Conservation (phyloP, 2,888 invertebrate species). For the Pandemis corylana region DNA sequence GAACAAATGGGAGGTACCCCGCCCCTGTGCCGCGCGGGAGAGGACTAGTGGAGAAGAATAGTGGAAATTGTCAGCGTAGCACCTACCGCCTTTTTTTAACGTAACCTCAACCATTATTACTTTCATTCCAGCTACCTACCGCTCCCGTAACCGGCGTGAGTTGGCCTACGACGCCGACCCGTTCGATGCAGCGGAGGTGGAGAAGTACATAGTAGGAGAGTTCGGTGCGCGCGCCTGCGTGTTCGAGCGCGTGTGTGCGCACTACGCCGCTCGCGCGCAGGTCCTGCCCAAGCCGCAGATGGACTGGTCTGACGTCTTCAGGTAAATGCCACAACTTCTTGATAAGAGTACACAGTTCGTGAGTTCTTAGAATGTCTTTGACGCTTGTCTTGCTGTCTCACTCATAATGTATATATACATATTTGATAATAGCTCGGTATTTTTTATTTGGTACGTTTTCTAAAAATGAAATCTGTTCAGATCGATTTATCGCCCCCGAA, state of each 20-base stretch:
- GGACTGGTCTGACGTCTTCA: conserved; percentile 91
- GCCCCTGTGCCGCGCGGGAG: no score
- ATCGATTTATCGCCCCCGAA: no score
- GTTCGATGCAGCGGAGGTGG: conserved; percentile 89
- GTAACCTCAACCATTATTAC: no score
- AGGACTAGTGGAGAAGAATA: no score
- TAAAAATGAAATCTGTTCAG: no score
- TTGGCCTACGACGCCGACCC: conserved; percentile 62
- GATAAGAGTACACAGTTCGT: neutral
- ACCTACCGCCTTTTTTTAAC: neutral
- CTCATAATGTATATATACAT: no score
- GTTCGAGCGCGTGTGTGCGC: conserved; percentile 90
- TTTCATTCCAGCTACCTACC: conserved; percentile 88
- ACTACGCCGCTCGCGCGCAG: conserved; percentile 86
- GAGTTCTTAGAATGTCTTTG: no score
- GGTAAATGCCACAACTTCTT: conserved; percentile 79
- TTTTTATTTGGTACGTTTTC: no score
- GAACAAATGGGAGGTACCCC: no score
- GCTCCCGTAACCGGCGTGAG: conserved; percentile 86
- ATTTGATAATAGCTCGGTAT: no score
- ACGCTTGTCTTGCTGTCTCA: neutral
- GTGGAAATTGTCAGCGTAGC: no score
- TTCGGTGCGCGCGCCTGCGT: conserved; percentile 92
- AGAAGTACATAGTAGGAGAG: conserved; percentile 90
- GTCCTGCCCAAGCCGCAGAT: conserved; percentile 77